A percentile compares a stretch with the other conserved stretches of the same genome.
These are phyloP conservation scores for Xenops minutus DNA, from an alignment of 2,797 vertebrate genomes.

Conservation along the genomic window DNA sequence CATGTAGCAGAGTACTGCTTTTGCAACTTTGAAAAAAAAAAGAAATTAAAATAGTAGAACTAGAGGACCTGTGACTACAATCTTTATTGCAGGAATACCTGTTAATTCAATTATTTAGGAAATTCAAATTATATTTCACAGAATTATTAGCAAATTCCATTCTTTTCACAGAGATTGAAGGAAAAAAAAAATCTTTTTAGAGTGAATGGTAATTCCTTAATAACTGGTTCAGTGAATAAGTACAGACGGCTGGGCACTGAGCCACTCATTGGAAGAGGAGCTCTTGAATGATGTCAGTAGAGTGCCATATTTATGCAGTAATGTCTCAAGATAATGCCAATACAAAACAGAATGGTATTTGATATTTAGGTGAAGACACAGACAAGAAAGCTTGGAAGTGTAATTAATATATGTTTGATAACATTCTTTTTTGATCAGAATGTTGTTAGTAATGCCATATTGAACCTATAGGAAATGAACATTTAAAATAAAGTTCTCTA, in stretches of 20 bases:
- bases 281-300: slow-evolving; percentile 3
- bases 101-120: not conserved
- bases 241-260: slow-evolving; percentile 12
- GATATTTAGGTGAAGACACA: not conserved
- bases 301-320: slow-evolving; percentile 42
- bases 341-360: slow-evolving; percentile 32
- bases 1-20: not conserved
- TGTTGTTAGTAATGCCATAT: slow-evolving; percentile 19
- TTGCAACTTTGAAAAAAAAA: not conserved
- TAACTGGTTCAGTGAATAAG: slow-evolving; percentile 8
- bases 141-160: not conserved
- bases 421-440: slow-evolving; percentile 29
- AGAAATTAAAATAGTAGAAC: not conserved
- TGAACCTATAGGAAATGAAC: not conserved
- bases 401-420: slow-evolving; percentile 43
- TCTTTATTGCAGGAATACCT: not conserved
- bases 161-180: not conserved
- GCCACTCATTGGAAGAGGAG: slow-evolving; percentile 27
- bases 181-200: not conserved
- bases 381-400: slow-evolving; percentile 11
- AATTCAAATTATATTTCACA: not conserved
- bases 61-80: not conserved
- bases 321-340: slow-evolving; percentile 50
- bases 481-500: not conserved
- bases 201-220: not conserved